phyloP scores from a whole-genome alignment of 1,140 invertebrate genomes.

The Drosophila ercepeae region DNA sequence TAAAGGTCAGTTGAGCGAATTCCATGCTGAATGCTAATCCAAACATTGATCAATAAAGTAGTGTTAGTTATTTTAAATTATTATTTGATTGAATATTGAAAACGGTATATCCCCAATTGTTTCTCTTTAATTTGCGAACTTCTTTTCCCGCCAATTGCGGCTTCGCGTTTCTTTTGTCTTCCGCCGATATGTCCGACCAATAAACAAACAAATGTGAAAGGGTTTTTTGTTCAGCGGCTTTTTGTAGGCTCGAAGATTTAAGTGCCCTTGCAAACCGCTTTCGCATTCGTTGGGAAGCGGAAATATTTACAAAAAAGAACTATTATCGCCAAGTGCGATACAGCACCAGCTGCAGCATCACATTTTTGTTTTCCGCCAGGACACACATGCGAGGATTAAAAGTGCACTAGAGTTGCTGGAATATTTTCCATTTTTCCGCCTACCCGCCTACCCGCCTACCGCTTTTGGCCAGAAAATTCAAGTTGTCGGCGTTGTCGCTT shows the following conservation, averaged over 20 bases:
- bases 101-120: not conserved
- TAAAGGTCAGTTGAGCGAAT: not conserved
- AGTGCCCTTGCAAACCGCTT: conserved; percentile 4
- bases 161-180: conserved; percentile 24
- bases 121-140: conserved; percentile 4
- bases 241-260: conserved; percentile 1
- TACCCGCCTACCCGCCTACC: conserved; percentile 16
- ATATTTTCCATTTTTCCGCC: conserved; percentile 21
- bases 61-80: too few species aligned
- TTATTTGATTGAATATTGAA: not conserved
- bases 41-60: not conserved
- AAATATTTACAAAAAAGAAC: conserved; percentile 29
- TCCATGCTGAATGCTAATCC: not conserved
- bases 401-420: conserved; percentile 46
- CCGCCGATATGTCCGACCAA: conserved; percentile 32
- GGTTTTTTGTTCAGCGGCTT: conserved; percentile 3
- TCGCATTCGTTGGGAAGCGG: conserved; percentile 9
- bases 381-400: conserved; percentile 21
- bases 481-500: conserved; percentile 47
- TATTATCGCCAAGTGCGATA: not conserved
- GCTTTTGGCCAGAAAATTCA: conserved; percentile 41
- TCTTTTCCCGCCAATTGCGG: conserved; percentile 31
- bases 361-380: not conserved
- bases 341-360: not conserved
- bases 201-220: conserved; percentile 34